phyloP scores from a whole-genome alignment of 2,113 vertebrate species.

The Myrmecophaga tridactyla region DNA sequence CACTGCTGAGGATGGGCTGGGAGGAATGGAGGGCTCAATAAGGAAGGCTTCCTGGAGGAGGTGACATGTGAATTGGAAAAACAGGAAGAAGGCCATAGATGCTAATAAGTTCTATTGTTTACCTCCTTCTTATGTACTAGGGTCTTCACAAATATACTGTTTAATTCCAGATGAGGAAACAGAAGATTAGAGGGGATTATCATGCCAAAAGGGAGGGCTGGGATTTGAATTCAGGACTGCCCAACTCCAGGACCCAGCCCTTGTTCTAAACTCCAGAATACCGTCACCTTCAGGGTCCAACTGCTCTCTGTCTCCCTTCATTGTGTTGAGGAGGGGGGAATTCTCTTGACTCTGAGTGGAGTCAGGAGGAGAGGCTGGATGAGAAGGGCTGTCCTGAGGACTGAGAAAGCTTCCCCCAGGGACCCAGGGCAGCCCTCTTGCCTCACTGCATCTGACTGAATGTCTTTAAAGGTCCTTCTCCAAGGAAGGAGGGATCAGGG shows the following conservation, averaged over 20 bases:
- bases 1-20: accelerated
- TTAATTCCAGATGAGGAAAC: neutral
- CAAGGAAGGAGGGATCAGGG: neutral
- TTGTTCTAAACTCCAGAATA: neutral
- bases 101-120: neutral
- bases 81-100: neutral
- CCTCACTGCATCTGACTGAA: neutral
- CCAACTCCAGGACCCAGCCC: neutral
- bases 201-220: neutral
- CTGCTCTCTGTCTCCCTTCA: neutral
- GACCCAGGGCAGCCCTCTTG: neutral
- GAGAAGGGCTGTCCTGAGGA: neutral
- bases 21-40: too few relatives aligned
- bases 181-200: neutral
- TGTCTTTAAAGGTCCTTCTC: neutral
- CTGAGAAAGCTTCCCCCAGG: neutral
- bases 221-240: neutral
- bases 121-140: neutral
- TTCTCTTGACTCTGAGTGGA: neutral
- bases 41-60: neutral
- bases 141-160: neutral
- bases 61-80: neutral
- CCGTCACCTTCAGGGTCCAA: neutral
- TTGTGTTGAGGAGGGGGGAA: neutral
- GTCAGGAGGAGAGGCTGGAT: neutral